Conservation (phyloP, 92 coral and sea anemone genomes). For the Micromussa lordhowensis region DNA sequence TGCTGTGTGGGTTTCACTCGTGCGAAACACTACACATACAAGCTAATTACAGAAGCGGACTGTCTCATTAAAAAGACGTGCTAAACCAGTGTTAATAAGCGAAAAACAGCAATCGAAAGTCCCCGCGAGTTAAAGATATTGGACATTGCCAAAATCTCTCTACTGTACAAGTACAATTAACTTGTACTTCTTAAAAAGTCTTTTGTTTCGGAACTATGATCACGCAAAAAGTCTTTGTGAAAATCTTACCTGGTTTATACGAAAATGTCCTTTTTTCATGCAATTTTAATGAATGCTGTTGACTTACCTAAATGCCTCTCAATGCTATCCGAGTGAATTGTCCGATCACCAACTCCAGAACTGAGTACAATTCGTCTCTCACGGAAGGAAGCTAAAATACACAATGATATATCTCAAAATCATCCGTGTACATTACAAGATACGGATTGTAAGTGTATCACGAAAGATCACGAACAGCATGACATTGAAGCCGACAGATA, state of each 20-base stretch:
- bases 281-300: no score
- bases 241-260: neutral
- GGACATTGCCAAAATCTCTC: neutral
- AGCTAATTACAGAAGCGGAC: neutral
- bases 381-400: slow-evolving; percentile 1
- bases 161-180: neutral
- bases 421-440: neutral
- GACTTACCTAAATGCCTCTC: neutral
- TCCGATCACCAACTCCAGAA: neutral
- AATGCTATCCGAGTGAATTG: neutral
- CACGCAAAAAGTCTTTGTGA: neutral
- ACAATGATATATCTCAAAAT: neutral
- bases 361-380: neutral
- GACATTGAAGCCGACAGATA: neutral
- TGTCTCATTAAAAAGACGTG: neutral
- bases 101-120: neutral
- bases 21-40: neutral
- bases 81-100: neutral
- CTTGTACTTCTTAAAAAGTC: neutral
- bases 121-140: neutral
- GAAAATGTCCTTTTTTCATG: neutral
- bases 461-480: neutral
- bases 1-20: neutral
- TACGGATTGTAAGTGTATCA: neutral
- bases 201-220: neutral